Percentiles rank a stretch among this genome's conserved stretches.
Evolutionary conservation across 2,888 invertebrate species (phyloP).

Genomic region (Acleris cristana): DNA sequence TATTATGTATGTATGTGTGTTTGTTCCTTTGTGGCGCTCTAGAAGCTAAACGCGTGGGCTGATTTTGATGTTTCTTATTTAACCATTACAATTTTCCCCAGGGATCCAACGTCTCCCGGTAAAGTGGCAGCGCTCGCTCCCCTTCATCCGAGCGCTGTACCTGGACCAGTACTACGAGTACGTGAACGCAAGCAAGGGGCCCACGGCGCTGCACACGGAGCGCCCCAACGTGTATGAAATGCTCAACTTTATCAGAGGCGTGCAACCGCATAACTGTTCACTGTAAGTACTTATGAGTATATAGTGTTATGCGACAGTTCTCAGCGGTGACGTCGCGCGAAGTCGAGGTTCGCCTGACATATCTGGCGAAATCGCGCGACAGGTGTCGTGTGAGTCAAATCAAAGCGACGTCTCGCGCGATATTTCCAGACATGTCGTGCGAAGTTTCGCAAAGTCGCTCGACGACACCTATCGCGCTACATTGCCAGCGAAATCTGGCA

Average conservation of each 20-base stretch:
- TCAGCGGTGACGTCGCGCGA: no score
- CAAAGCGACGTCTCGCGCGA: no score
- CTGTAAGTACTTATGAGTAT: slow-evolving; percentile 68
- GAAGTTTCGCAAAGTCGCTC: no score
- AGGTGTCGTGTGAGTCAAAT: no score
- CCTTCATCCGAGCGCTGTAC: slow-evolving; percentile 88
- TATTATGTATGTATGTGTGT: no score
- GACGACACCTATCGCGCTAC: no score
- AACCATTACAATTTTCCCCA: slow-evolving; percentile 52
- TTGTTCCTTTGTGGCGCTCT: no score
- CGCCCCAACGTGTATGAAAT: slow-evolving; percentile 90
- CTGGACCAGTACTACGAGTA: slow-evolving; percentile 90
- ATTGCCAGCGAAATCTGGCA: no score
- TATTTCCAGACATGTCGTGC: no score
- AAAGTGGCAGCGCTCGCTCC: slow-evolving; percentile 90
- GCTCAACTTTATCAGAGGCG: slow-evolving; percentile 89
- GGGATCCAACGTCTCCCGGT: slow-evolving; percentile 95
- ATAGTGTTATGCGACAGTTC: background rate
- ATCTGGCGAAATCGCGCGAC: no score
- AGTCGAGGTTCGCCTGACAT: no score
- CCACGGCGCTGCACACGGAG: slow-evolving; percentile 86
- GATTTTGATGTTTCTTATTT: background rate
- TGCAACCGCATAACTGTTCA: slow-evolving; percentile 85
- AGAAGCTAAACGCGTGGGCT: no score
- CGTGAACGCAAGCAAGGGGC: slow-evolving; percentile 87